Evolutionary conservation across 2,113 vertebrate genomes (phyloP).

Genomic region (Struthidea cinerea): DNA sequence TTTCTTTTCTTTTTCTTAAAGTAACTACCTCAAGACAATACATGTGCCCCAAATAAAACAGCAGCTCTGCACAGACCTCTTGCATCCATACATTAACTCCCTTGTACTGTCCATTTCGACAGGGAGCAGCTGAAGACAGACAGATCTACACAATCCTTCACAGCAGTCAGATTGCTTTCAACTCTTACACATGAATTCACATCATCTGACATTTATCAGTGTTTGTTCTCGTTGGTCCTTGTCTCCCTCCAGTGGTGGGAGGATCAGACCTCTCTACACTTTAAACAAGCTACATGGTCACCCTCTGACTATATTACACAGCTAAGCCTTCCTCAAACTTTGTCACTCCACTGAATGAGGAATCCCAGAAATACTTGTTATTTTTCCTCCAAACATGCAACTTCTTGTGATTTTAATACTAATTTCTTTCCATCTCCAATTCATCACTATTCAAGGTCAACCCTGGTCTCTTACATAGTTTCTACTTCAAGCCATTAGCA

Average conservation of each 20-base stretch:
- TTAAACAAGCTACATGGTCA: background rate
- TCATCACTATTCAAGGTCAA: background rate
- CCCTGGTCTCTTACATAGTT: background rate
- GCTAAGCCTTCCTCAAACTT: background rate
- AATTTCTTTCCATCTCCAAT: background rate
- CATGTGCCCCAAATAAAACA: rapidly evolving
- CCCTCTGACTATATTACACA: background rate
- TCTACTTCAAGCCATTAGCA: background rate
- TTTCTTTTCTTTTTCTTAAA: background rate
- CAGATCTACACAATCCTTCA: background rate
- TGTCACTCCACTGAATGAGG: background rate
- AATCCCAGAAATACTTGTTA: background rate
- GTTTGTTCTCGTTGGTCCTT: background rate
- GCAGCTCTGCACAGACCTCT: background rate
- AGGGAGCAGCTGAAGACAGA: background rate
- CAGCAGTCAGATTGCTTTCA: background rate
- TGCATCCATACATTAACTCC: background rate
- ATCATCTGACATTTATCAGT: background rate
- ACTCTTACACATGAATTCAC: background rate
- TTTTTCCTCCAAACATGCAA: background rate
- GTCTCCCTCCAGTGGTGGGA: slow-evolving; percentile 29
- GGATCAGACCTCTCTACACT: background rate
- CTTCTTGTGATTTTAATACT: background rate
- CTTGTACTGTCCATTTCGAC: background rate
- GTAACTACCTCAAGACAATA: background rate